Conservation (phyloP, 2,888 invertebrate species). For the Melanophora roralis region DNA sequence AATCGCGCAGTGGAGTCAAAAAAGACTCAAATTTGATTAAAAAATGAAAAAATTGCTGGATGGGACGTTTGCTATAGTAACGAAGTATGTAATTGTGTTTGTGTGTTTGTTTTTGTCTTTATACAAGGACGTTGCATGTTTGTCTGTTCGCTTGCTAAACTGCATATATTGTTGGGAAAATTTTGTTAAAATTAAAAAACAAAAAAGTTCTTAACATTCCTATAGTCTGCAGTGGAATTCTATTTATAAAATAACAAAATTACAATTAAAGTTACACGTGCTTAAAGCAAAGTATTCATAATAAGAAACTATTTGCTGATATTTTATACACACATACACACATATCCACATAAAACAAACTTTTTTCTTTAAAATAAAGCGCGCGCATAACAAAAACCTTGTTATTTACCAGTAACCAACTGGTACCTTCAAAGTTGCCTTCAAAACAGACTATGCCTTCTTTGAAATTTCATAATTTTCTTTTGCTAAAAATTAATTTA, state of each 20-base stretch:
- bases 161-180: slow-evolving; percentile 21
- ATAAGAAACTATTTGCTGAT: slow-evolving; percentile 33
- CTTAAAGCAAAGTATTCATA: slow-evolving; percentile 23
- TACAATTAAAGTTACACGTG: slow-evolving; percentile 19
- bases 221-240: slow-evolving; percentile 12
- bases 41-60: too few species aligned
- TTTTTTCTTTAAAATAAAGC: slow-evolving; percentile 36
- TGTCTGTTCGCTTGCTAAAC: too few species aligned
- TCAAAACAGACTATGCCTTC: neutral
- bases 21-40: too few species aligned
- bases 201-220: slow-evolving; percentile 38
- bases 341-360: neutral
- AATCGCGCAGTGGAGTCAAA: too few species aligned
- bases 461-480: neutral
- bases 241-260: slow-evolving; percentile 2
- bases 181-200: neutral
- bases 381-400: slow-evolving; percentile 49
- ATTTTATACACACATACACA: neutral
- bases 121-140: slow-evolving; percentile 51
- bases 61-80: too few species aligned
- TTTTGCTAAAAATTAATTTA: slow-evolving; percentile 22
- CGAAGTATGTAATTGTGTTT: neutral
- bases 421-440: slow-evolving; percentile 51
- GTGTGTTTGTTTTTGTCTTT: neutral
- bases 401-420: slow-evolving; percentile 51